Conservation (phyloP, 2,888 invertebrate species). For the Thelaira solivaga region DNA sequence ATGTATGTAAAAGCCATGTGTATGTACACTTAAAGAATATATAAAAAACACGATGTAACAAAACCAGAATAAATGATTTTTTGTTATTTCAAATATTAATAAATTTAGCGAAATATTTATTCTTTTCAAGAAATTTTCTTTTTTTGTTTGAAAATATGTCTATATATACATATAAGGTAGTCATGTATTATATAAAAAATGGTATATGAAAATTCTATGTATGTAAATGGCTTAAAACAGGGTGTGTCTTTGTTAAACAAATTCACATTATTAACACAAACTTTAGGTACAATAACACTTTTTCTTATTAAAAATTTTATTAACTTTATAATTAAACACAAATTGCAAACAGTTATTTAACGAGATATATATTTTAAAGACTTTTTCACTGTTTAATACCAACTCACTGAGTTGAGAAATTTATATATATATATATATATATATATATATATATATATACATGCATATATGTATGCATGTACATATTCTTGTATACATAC, state of each 20-base stretch:
- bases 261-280: not conserved
- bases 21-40: not conserved
- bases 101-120: not conserved
- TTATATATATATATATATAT: no score
- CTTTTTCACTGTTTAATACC: no score
- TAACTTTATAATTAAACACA: not conserved
- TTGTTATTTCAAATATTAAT: not conserved
- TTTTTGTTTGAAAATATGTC: no score
- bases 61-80: no score
- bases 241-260: constrained; percentile 47
- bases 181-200: constrained; percentile 1
- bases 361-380: not conserved
- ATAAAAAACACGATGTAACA: not conserved
- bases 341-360: not conserved
- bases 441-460: no score
- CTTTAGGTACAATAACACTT: not conserved
- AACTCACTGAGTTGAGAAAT: no score
- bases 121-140: no score
- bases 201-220: not conserved
- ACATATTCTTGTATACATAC: not conserved
- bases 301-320: not conserved
- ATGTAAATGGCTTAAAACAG: constrained; percentile 38
- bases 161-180: not conserved
- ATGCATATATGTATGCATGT: no score
- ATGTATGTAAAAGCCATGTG: no score